Percentiles rank a stretch among this genome's conserved stretches.
phyloP scores from a whole-genome alignment of 2,888 invertebrate species.

The Nineta flava region DNA sequence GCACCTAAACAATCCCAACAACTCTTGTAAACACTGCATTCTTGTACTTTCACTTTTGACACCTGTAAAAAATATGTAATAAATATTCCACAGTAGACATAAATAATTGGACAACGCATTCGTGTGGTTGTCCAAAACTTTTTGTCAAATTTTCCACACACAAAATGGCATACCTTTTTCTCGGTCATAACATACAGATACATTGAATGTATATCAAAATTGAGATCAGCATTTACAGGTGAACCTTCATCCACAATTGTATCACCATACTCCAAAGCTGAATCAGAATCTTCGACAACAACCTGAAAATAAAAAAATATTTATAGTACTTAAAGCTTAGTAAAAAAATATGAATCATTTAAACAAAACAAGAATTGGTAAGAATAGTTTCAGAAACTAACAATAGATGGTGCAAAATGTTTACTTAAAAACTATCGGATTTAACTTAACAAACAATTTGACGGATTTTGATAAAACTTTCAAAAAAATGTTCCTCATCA shows the following conservation, averaged over 20 bases:
- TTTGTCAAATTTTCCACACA: background rate
- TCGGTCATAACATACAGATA: slow-evolving; percentile 91
- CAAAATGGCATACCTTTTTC: slow-evolving; percentile 51
- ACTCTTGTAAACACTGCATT: slow-evolving; percentile 79
- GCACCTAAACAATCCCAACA: slow-evolving; percentile 86
- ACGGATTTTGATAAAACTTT: too few species aligned
- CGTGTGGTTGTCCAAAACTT: background rate
- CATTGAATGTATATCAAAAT: slow-evolving; percentile 79
- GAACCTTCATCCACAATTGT: slow-evolving; percentile 69
- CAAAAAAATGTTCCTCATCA: too few species aligned
- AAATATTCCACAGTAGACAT: background rate
- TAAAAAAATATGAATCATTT: too few species aligned
- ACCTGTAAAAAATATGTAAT: slow-evolving; percentile 25
- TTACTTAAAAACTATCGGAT: too few species aligned
- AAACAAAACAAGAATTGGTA: too few species aligned
- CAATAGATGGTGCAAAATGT: too few species aligned
- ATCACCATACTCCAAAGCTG: slow-evolving; percentile 83
- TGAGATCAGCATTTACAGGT: slow-evolving; percentile 75
- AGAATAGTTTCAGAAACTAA: too few species aligned
- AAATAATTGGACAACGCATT: background rate
- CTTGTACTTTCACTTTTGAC: slow-evolving; percentile 87
- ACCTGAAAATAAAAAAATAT: slow-evolving; percentile 41
- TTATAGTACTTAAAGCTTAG: too few species aligned
- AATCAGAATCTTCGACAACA: slow-evolving; percentile 69
- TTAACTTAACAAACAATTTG: too few species aligned